Evolutionary conservation across 2,113 vertebrate species (phyloP).

Genomic region (Ptilonorhynchus violaceus): DNA sequence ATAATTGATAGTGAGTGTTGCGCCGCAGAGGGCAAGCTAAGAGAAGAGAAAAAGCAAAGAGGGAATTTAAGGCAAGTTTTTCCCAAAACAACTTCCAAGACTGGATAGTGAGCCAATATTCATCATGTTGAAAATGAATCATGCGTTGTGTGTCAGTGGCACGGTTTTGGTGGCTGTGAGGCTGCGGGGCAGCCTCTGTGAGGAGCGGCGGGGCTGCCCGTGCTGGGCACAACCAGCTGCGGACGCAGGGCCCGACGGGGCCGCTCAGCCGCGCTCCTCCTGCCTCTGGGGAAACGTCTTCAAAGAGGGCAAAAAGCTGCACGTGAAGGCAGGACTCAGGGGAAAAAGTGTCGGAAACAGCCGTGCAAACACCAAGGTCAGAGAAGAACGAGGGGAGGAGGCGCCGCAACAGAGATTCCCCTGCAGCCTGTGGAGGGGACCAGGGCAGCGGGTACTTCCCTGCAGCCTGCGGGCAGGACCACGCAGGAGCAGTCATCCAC

Average conservation of each 20-base stretch:
- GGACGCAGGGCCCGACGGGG: accelerated
- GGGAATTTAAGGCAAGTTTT: not conserved
- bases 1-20: not conserved
- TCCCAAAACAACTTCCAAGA: not conserved
- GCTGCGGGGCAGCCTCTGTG: not conserved
- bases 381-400: not conserved
- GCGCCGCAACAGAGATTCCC: not conserved
- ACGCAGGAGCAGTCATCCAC: not conserved
- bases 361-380: accelerated
- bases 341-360: not conserved
- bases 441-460: not conserved
- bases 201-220: not conserved
- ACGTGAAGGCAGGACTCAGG: not conserved
- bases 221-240: accelerated
- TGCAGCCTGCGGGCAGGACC: not conserved
- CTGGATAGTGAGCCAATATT: not conserved
- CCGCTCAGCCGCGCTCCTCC: accelerated
- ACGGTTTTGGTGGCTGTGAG: not conserved
- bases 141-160: not conserved
- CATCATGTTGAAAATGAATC: not conserved
- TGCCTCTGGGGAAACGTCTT: not conserved
- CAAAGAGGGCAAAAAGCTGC: not conserved
- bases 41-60: not conserved
- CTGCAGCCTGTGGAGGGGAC: not conserved
- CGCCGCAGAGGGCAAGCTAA: not conserved